phyloP scores from a whole-genome alignment of 1,140 invertebrate genomes.

The Drosophila albomicans region DNA sequence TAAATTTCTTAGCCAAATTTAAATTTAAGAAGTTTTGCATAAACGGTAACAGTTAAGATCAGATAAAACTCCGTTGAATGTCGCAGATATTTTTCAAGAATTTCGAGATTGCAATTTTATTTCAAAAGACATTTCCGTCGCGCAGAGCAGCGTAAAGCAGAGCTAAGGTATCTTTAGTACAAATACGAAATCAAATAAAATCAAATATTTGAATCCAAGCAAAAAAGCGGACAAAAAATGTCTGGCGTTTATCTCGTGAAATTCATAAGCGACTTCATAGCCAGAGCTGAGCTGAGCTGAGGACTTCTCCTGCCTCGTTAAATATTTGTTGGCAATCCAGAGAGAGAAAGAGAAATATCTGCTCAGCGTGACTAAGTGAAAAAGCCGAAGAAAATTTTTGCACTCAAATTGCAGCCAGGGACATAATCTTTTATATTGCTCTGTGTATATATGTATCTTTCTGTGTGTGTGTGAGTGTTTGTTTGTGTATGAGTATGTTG shows the following conservation, averaged over 20 bases:
- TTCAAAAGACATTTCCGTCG: background rate
- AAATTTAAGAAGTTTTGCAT: background rate
- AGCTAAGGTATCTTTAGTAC: background rate
- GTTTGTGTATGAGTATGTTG: conserved; percentile 20
- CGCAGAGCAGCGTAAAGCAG: background rate
- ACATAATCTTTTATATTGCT: conserved; percentile 64
- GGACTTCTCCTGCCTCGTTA: background rate
- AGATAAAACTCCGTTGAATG: too few relatives aligned
- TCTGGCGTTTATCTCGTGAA: conserved; percentile 58
- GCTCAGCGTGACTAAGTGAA: conserved; percentile 48
- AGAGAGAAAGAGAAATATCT: background rate
- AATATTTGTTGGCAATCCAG: conserved; percentile 28
- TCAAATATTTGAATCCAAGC: conserved; percentile 62
- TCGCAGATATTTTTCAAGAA: background rate
- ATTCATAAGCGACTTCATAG: conserved; percentile 41
- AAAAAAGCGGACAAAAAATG: conserved; percentile 37
- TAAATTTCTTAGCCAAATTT: background rate
- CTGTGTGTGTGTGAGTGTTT: conserved; percentile 9
- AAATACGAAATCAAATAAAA: conserved; percentile 52
- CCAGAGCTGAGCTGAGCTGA: background rate
- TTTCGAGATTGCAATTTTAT: background rate
- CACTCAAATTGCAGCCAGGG: conserved; percentile 54
- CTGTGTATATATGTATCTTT: conserved; percentile 41
- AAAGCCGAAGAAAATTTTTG: conserved; percentile 64
- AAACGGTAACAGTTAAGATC: background rate